Evolutionary conservation across 92 coral and sea anemone genomes (phyloP), one percentile per base, ranked within the genome.

Genomic region (Palythoa caribaeorum): DNA sequence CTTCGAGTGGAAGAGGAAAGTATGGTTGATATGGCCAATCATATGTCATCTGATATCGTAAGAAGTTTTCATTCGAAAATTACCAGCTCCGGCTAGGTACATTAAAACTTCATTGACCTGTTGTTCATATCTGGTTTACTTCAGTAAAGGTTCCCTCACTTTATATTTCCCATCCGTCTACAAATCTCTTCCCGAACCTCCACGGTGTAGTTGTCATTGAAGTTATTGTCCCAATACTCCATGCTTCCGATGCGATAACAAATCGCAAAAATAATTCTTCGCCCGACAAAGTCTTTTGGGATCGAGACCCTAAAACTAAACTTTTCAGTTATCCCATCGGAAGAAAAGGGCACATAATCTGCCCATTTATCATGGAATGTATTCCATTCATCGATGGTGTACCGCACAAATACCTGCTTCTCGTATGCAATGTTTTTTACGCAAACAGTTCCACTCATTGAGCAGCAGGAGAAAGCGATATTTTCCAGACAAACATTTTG

Each of bases 201-300:
- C n/a, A 63, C 70, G 35, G 70, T 71, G 48, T 71, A 79, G 38
- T 79, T 79, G 2, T 79, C 68, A 8, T 39, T 37, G 16, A n/a
- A 79, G 66, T 79, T 79, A 20, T 79, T 79, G 47, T 79, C 84
- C 84, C 84, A 79, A 20, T 44, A 79, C 37, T 53, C 62, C 65
- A 1, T 5, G 13, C 39, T 37, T 47, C 66, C 66, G 20, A 20
- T 4, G 3, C 36, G 53, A 53, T 17, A 79, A 65, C 84, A 36
- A 38, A 79, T 53, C 8, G 84, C 84, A 20, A 79, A 79, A 53
- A 14, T 0, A 38, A 79, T 37, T 36, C 57, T 79, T 59, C 15
- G 65, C 19, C 70, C 84, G 39, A 37, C 84, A 37, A 65, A 47
- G 68, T 54, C 36, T 53, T 39, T 38, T 9, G 71, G 84, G 7